A percentile compares a stretch with the other conserved stretches of the same genome.
Evolutionary conservation across 2,113 vertebrate species (phyloP).

Genomic region (Chaetodon trifascialis): DNA sequence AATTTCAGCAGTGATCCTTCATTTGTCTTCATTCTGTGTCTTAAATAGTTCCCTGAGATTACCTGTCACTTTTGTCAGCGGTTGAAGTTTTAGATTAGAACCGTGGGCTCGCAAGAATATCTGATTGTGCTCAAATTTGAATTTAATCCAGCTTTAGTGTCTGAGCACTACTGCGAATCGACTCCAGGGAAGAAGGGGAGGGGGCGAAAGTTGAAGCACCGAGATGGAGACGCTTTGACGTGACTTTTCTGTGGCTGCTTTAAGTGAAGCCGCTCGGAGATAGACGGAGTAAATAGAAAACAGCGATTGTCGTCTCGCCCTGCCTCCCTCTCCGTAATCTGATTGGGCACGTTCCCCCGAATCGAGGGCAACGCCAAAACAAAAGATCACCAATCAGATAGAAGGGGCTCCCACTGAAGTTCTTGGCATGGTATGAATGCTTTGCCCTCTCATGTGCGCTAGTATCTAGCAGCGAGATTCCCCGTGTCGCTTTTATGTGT

Average conservation of each 20-base stretch:
- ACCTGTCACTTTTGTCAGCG: slow-evolving; percentile 46
- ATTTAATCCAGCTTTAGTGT: slow-evolving; percentile 65
- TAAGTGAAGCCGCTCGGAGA: slow-evolving; percentile 68
- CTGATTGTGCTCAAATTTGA: slow-evolving; percentile 58
- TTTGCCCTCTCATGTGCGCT: slow-evolving; percentile 75
- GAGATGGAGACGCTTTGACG: slow-evolving; percentile 65
- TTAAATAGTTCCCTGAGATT: slow-evolving; percentile 37
- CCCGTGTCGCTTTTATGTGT: slow-evolving; percentile 83
- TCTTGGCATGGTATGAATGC: slow-evolving; percentile 80
- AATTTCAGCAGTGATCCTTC: neutral
- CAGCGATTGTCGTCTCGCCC: slow-evolving; percentile 68
- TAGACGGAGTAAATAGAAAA: slow-evolving; percentile 71
- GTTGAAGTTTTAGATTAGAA: slow-evolving; percentile 38
- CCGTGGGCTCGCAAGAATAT: slow-evolving; percentile 10
- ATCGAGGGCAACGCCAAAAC: slow-evolving; percentile 77
- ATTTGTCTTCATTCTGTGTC: slow-evolving; percentile 33
- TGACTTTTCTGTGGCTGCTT: slow-evolving; percentile 67
- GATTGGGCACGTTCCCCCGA: slow-evolving; percentile 76
- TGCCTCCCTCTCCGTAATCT: slow-evolving; percentile 75
- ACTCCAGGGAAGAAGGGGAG: neutral
- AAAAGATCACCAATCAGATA: slow-evolving; percentile 86
- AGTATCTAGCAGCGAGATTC: slow-evolving; percentile 80
- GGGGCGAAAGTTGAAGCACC: slow-evolving; percentile 41
- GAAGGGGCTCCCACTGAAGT: slow-evolving; percentile 73
- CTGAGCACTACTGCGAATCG: slow-evolving; percentile 30